Evolutionary conservation across 2,797 vertebrate species (phyloP).

Genomic region (Synaphobranchus kaupii): DNA sequence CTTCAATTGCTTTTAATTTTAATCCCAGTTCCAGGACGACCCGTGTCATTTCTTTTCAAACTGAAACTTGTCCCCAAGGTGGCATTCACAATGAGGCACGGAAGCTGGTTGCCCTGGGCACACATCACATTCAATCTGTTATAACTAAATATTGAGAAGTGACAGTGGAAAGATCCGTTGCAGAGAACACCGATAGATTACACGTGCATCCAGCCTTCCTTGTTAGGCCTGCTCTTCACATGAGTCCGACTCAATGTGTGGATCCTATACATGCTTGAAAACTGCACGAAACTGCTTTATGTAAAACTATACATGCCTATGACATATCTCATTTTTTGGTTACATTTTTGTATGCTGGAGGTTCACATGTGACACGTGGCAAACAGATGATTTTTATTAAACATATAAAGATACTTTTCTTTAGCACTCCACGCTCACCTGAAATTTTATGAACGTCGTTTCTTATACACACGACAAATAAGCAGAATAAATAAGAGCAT

Average conservation of each 20-base stretch:
- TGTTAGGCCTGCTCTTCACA: neutral
- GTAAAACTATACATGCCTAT: neutral
- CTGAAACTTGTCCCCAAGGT: neutral
- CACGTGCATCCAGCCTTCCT: neutral
- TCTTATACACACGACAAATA: neutral
- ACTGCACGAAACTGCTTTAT: neutral
- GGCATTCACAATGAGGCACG: neutral
- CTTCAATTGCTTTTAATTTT: neutral
- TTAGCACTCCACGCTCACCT: too few relatives aligned
- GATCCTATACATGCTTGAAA: too few relatives aligned
- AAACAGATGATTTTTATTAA: neutral
- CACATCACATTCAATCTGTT: constrained; percentile 1
- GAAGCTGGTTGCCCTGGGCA: neutral
- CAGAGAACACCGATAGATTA: neutral
- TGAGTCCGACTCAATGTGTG: neutral
- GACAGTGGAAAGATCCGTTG: neutral
- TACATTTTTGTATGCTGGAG: neutral
- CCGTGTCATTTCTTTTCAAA: neutral
- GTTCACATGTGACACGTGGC: neutral
- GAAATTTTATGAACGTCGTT: neutral
- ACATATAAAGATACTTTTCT: too few relatives aligned
- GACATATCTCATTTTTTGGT: neutral
- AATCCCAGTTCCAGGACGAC: neutral
- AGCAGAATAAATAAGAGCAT: neutral
- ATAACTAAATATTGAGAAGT: neutral